Evolutionary conservation across 2,113 vertebrate genomes (phyloP).

Genomic region (Podilymbus podiceps): DNA sequence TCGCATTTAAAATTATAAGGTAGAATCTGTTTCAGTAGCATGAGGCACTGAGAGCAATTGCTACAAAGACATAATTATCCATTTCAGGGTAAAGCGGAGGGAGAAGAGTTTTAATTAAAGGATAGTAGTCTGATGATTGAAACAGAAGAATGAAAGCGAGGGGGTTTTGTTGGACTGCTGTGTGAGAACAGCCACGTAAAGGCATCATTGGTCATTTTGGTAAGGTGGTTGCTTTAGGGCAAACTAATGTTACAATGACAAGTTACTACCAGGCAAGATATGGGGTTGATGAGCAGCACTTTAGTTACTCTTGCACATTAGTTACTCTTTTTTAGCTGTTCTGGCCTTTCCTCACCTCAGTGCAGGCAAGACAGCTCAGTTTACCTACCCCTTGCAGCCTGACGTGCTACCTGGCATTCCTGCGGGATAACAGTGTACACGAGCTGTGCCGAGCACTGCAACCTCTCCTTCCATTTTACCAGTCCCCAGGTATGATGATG

Average conservation of each 20-base stretch:
- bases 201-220: not conserved
- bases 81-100: not conserved
- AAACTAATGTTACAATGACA: not conserved
- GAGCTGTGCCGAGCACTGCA: not conserved
- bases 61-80: not conserved
- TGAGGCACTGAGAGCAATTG: not conserved
- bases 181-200: not conserved
- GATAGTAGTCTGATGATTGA: not conserved
- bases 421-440: not conserved
- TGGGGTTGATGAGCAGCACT: not conserved
- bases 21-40: not conserved
- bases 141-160: not conserved
- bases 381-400: not conserved
- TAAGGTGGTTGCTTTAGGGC: not conserved
- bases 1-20: not conserved
- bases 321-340: not conserved
- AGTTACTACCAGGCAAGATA: not conserved
- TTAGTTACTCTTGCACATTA: not conserved
- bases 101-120: not conserved
- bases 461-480: not conserved
- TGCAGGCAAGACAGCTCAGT: not conserved
- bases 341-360: not conserved
- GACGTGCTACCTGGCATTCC: not conserved
- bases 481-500: not conserved
- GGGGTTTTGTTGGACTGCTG: not conserved